A percentile compares a stretch with the other conserved stretches of the same genome.
phyloP scores from a whole-genome alignment of 2,113 vertebrate genomes.

The Athene cunicularia region DNA sequence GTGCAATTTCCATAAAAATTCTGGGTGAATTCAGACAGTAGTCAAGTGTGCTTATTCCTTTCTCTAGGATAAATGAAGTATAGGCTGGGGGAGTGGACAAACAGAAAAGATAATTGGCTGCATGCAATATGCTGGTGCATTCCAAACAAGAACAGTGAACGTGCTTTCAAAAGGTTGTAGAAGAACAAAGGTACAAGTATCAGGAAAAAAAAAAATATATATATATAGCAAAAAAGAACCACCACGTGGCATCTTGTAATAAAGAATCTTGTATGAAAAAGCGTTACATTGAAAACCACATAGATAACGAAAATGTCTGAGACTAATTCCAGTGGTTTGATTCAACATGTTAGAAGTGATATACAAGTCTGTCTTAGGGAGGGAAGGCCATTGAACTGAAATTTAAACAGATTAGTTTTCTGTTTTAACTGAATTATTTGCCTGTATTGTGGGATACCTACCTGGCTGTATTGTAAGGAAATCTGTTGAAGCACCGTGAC shows the following conservation, averaged over 20 bases:
- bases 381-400: not conserved
- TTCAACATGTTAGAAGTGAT: not conserved
- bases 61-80: not conserved
- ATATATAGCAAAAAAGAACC: not conserved
- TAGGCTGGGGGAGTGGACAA: not conserved
- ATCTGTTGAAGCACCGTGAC: not conserved
- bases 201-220: not conserved
- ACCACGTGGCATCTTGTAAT: not conserved
- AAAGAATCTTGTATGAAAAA: not conserved
- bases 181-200: not conserved
- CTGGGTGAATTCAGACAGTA: not conserved
- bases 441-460: not conserved
- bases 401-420: not conserved
- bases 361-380: not conserved
- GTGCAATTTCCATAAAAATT: not conserved
- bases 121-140: not conserved
- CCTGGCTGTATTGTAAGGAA: not conserved
- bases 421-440: not conserved
- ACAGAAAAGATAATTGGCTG: not conserved
- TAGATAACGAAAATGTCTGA: not conserved
- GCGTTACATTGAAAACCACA: not conserved
- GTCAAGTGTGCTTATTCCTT: not conserved
- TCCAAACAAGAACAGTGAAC: not conserved
- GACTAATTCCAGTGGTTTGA: not conserved
- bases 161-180: not conserved